Percentiles rank a stretch among this genome's conserved stretches.
phyloP scores from a whole-genome alignment of 2,888 invertebrate species.

The Baccha elongata region DNA sequence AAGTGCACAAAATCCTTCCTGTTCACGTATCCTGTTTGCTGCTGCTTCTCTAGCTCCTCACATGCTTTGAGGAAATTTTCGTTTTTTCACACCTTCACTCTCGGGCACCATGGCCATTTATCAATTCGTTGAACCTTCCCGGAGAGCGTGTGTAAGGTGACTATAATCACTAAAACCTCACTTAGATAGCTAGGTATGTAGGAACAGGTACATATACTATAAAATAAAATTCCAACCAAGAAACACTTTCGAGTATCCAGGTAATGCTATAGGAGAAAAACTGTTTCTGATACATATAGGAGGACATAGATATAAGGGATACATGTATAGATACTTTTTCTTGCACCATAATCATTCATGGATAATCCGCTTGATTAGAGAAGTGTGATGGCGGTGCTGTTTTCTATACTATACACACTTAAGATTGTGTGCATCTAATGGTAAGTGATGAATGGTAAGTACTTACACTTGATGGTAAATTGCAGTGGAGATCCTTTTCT shows the following conservation, averaged over 20 bases:
- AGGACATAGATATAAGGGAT: slow-evolving; percentile 16
- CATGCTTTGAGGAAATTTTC: slow-evolving; percentile 35
- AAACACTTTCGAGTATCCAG: slow-evolving; percentile 18
- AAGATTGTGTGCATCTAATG: slow-evolving; percentile 45
- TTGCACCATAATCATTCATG: slow-evolving; percentile 71
- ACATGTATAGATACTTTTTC: slow-evolving; percentile 44
- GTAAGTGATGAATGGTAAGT: slow-evolving; percentile 71
- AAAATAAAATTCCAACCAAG: not conserved
- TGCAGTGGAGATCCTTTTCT: slow-evolving; percentile 66
- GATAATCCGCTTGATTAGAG: slow-evolving; percentile 72
- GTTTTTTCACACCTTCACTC: slow-evolving; percentile 66
- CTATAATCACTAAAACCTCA: slow-evolving; percentile 67
- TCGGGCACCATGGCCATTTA: slow-evolving; percentile 58
- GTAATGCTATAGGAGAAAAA: not conserved
- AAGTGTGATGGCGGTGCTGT: slow-evolving; percentile 45
- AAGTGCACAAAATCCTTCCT: slow-evolving; percentile 66
- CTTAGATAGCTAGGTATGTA: not conserved
- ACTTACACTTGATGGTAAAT: slow-evolving; percentile 73
- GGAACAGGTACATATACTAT: not conserved
- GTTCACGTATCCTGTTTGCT: slow-evolving; percentile 50
- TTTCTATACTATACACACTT: not conserved
- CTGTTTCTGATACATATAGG: not conserved
- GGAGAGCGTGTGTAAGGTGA: slow-evolving; percentile 38
- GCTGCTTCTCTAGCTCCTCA: not conserved
- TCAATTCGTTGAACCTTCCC: slow-evolving; percentile 64